Evolutionary conservation across 2,113 vertebrate species (phyloP).

Genomic region (Felis chaus): DNA sequence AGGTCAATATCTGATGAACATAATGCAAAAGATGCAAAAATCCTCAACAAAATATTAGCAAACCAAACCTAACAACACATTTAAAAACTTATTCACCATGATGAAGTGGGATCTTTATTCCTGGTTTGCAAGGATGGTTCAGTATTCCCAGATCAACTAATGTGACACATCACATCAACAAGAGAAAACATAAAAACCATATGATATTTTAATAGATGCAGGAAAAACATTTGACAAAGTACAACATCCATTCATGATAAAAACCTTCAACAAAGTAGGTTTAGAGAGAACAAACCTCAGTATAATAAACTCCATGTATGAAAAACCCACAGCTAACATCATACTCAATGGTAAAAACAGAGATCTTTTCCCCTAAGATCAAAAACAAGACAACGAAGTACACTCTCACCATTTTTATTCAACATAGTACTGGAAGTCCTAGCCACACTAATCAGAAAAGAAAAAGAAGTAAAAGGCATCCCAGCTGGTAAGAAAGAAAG

Average conservation of each 20-base stretch:
- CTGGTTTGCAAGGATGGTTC: background rate
- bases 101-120: background rate
- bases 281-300: background rate
- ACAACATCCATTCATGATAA: background rate
- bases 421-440: too few species aligned
- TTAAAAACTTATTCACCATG: background rate
- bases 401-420: too few species aligned
- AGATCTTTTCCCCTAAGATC: background rate
- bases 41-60: background rate
- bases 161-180: background rate
- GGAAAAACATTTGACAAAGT: background rate
- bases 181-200: background rate
- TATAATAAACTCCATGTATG: background rate
- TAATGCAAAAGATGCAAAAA: background rate
- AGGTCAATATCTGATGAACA: background rate
- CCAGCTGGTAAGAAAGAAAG: too few species aligned
- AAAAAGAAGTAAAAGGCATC: too few species aligned
- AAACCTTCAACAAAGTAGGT: background rate
- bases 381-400: background rate
- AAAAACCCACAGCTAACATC: background rate
- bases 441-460: too few species aligned
- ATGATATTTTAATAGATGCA: background rate
- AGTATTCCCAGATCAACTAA: background rate
- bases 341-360: background rate
- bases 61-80: background rate